Conservation (phyloP, 2,797 vertebrate genomes). For the Gadopsis marmoratus region DNA sequence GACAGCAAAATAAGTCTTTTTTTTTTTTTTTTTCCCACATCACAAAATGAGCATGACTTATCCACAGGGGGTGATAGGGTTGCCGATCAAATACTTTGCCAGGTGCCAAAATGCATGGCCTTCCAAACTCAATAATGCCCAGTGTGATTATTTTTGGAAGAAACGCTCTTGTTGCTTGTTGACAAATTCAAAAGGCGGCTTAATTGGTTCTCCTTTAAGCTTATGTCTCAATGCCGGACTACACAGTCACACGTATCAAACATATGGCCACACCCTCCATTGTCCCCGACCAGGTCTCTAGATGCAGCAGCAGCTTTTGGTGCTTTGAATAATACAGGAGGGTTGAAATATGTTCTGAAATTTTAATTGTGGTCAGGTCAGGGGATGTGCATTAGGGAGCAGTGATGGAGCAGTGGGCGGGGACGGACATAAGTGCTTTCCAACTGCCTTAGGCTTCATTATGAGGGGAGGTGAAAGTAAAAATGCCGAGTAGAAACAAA, state of each 20-base stretch:
- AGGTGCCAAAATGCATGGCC: background rate
- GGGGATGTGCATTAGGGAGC: slow-evolving; percentile 80
- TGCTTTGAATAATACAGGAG: slow-evolving; percentile 84
- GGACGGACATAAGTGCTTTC: slow-evolving; percentile 78
- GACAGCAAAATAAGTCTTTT: background rate
- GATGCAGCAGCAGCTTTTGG: slow-evolving; percentile 63
- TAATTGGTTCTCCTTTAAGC: background rate
- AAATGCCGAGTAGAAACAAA: slow-evolving; percentile 38
- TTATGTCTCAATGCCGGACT: background rate
- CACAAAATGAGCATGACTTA: slow-evolving; percentile 12
- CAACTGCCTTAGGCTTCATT: slow-evolving; percentile 70
- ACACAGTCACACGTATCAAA: background rate
- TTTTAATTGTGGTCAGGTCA: slow-evolving; percentile 85
- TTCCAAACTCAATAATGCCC: background rate
- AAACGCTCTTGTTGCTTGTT: background rate
- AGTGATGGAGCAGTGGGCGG: slow-evolving; percentile 40
- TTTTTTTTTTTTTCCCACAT: background rate
- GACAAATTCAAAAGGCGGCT: background rate
- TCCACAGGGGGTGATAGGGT: background rate
- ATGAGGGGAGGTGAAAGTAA: slow-evolving; percentile 37
- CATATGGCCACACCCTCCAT: slow-evolving; percentile 55
- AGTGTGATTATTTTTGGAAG: background rate
- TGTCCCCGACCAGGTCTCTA: slow-evolving; percentile 61
- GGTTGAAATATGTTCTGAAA: slow-evolving; percentile 81
- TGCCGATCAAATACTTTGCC: background rate